A percentile compares a stretch with the other conserved stretches of the same genome.
These are phyloP conservation scores for Hyles euphorbiae DNA, from an alignment of 1,140 invertebrate genomes.

Conservation along the genomic window DNA sequence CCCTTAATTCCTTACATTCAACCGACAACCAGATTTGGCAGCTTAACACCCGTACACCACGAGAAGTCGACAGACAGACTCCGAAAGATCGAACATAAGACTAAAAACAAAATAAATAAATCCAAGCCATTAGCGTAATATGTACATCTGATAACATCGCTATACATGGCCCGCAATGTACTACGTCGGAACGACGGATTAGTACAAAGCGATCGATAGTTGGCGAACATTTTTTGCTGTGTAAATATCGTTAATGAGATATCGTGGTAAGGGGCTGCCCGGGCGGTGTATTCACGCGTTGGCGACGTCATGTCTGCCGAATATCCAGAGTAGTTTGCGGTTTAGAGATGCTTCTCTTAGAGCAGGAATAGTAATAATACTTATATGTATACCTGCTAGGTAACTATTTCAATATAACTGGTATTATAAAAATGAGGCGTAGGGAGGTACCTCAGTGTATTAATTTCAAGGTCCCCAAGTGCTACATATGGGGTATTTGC, in stretches of 20 bases:
- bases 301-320: constrained; percentile 25
- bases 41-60: not conserved
- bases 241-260: not conserved
- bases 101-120: not conserved
- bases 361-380: not conserved
- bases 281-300: constrained; percentile 13
- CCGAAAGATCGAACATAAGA: not conserved
- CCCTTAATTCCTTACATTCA: too few relatives aligned
- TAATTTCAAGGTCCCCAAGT: too few relatives aligned
- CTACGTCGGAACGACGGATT: too few relatives aligned
- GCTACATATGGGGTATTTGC: too few relatives aligned
- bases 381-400: too few relatives aligned
- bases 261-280: constrained; percentile 16
- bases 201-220: not conserved
- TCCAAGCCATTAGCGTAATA: too few relatives aligned
- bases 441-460: too few relatives aligned
- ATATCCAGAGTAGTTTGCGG: constrained; percentile 12
- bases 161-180: too few relatives aligned
- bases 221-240: not conserved
- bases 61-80: not conserved
- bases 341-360: constrained; percentile 2
- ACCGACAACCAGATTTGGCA: too few relatives aligned
- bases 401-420: too few relatives aligned
- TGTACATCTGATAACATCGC: too few relatives aligned
- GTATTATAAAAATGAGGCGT: too few relatives aligned